phyloP scores from a whole-genome alignment of 1,140 invertebrate genomes.

The Vollenhovia emeryi region DNA sequence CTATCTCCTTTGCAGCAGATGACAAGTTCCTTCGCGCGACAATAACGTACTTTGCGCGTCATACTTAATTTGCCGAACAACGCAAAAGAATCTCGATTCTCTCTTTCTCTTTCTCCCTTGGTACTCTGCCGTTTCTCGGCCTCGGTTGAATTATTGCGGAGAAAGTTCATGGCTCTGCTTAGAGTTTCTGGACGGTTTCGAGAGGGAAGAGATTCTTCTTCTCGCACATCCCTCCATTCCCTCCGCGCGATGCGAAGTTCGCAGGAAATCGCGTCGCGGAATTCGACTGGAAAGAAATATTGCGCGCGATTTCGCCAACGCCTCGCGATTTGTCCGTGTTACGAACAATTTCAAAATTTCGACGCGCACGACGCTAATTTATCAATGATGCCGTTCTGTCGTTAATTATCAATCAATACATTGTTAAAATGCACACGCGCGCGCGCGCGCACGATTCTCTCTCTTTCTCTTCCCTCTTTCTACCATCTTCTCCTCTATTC shows the following conservation, averaged over 20 bases:
- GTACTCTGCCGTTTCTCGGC: not conserved
- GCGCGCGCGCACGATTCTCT: not conserved
- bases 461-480: too few relatives aligned
- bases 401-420: conserved; percentile 18
- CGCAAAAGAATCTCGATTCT: conserved; percentile 64
- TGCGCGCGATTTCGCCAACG: conserved; percentile 38
- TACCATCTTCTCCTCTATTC: too few relatives aligned
- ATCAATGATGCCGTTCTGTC: not conserved
- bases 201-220: not conserved
- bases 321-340: conserved; percentile 8
- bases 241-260: conserved; percentile 51
- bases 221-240: conserved; percentile 52
- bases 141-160: conserved; percentile 74
- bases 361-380: not conserved
- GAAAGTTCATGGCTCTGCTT: conserved; percentile 71
- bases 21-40: conserved; percentile 58
- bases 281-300: conserved; percentile 62
- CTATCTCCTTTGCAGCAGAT: too few relatives aligned
- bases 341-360: conserved; percentile 16
- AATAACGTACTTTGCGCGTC: conserved; percentile 78
- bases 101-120: not conserved
- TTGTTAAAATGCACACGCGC: not conserved
- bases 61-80: conserved; percentile 79
- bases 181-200: conserved; percentile 14
- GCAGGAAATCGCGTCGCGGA: conserved; percentile 21